phyloP scores from a whole-genome alignment of 2,797 vertebrate species.

The Staurois parvus region DNA sequence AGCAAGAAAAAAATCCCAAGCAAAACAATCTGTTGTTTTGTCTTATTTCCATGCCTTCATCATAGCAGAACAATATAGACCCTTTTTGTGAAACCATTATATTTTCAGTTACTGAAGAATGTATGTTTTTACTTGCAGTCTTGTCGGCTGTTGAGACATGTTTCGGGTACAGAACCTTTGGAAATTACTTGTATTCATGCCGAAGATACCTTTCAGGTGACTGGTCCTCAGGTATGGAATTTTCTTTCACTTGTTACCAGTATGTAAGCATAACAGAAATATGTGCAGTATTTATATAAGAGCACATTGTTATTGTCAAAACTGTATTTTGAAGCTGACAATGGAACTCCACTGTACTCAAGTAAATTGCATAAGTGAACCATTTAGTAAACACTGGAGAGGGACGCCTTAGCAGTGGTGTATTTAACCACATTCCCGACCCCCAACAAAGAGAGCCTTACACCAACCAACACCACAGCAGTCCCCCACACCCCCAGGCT shows the following conservation, averaged over 20 bases:
- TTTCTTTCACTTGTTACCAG: not conserved
- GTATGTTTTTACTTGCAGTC: slow-evolving; percentile 75
- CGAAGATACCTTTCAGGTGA: slow-evolving; percentile 96
- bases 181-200: slow-evolving; percentile 97
- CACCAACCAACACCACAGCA: too few species aligned
- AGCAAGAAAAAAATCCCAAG: not conserved
- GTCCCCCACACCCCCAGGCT: too few species aligned
- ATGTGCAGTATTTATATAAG: not conserved
- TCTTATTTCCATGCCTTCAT: not conserved
- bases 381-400: too few species aligned
- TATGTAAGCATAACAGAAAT: not conserved
- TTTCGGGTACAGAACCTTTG: slow-evolving; percentile 93
- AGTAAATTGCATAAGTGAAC: too few species aligned
- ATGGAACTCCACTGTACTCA: not conserved
- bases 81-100: not conserved
- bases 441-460: too few species aligned
- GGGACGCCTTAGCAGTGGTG: too few species aligned
- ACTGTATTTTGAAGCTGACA: not conserved
- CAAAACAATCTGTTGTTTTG: slow-evolving; percentile 1
- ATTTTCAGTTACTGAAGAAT: slow-evolving; percentile 27
- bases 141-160: slow-evolving; percentile 90
- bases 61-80: slow-evolving; percentile 2
- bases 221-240: slow-evolving; percentile 91
- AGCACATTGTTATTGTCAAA: not conserved
- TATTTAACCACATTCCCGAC: too few species aligned